Percentiles rank a stretch among this genome's conserved stretches.
phyloP scores from a whole-genome alignment of 2,888 invertebrate genomes.

The Ischnura elegans region DNA sequence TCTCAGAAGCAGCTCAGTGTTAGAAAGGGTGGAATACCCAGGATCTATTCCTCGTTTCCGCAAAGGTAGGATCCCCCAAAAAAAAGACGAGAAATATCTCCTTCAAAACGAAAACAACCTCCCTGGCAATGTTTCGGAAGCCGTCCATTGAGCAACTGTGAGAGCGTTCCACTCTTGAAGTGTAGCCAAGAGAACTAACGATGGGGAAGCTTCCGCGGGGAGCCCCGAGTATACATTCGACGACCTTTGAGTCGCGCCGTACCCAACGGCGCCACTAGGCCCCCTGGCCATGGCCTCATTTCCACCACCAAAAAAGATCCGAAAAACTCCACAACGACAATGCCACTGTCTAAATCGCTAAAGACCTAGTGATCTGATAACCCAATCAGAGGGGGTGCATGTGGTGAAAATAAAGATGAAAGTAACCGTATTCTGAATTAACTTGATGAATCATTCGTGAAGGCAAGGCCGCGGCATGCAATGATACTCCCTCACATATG shows the following conservation, averaged over 20 bases:
- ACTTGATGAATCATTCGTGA: no score
- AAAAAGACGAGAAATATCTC: background rate
- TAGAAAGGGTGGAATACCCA: no score
- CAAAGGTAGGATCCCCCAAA: no score
- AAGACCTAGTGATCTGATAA: no score
- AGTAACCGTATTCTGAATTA: no score
- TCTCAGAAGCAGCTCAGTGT: no score
- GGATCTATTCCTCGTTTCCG: no score
- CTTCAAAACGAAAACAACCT: background rate
- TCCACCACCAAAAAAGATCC: background rate
- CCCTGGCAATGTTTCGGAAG: background rate
- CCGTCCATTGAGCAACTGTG: background rate
- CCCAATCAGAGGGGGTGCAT: no score
- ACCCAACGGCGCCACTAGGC: background rate
- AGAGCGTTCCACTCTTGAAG: background rate
- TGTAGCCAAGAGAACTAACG: background rate
- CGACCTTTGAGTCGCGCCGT: background rate
- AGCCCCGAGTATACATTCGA: background rate
- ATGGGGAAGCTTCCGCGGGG: background rate
- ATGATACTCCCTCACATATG: no score
- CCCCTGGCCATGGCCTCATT: conserved; percentile 12
- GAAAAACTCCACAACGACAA: background rate
- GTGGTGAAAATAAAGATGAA: no score
- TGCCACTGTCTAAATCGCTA: no score
- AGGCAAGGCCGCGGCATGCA: no score